Conservation (phyloP, 2,113 vertebrate species). For the Rana temporaria region DNA sequence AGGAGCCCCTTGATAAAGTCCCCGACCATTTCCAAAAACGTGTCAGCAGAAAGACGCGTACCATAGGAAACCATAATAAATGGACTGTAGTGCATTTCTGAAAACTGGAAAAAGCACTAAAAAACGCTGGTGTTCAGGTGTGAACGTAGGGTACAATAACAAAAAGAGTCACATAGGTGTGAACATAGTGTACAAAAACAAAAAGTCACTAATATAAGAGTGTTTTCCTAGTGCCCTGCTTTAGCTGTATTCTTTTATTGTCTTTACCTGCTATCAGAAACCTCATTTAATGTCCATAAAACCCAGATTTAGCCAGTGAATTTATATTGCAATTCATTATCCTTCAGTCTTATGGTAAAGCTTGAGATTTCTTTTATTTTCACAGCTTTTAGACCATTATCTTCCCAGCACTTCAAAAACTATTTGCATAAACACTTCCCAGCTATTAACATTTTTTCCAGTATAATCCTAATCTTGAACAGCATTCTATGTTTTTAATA, state of each 20-base stretch:
- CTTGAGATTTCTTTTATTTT: neutral
- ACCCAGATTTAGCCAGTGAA: neutral
- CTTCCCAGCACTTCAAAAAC: neutral
- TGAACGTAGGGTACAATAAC: too few species aligned
- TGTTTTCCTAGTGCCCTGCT: neutral
- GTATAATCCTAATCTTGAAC: constrained; percentile 35
- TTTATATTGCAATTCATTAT: constrained; percentile 23
- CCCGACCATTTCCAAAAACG: too few species aligned
- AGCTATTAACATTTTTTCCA: constrained; percentile 3
- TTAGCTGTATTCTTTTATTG: neutral
- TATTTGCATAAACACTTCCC: constrained; percentile 26
- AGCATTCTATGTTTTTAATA: constrained; percentile 17
- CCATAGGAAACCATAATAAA: too few species aligned
- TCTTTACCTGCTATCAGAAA: neutral
- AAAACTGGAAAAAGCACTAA: too few species aligned
- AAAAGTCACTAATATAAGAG: too few species aligned
- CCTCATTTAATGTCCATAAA: neutral
- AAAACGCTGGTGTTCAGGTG: too few species aligned
- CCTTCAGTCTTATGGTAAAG: neutral
- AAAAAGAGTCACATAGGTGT: too few species aligned
- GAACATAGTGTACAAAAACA: too few species aligned
- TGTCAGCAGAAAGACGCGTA: too few species aligned
- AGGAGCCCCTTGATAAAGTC: too few species aligned
- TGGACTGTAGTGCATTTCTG: too few species aligned
- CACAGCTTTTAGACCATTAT: constrained; percentile 21